Base-by-base conservation (phyloP, 2,797 vertebrate species). In the Malurus splendens region DNA sequence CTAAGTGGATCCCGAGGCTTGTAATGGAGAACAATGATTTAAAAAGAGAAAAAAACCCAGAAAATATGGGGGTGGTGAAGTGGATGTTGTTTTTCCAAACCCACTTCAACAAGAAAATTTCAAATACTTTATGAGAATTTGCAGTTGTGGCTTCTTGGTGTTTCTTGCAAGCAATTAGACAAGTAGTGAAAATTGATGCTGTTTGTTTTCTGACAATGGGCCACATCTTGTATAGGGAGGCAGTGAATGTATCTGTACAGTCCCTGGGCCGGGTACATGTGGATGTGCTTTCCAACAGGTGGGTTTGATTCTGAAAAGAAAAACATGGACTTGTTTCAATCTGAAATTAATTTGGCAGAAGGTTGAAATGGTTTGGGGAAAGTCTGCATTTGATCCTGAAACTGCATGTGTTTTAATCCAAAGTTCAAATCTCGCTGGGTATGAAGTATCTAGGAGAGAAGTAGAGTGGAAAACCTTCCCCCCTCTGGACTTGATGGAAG, bases 281-380 rank as follows among this genome's bases (percentile, higher is more conserved):
- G 6, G 72, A 76, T 70, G 77, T 82, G 87, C 89, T 91, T 90
- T 85, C 67, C 85, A 90, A 89, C 94, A 95, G 90, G 90, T 95
- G 93, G 89, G 85, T 93, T 95, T 82, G 80, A 91, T 93, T 89
- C 80, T 24, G 77, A 47, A 64, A 86, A 73, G 87, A 83, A 90
- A 90, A 93, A 83, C 80, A 56, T 7, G n/a, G 74, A 9, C 65
- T 87, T 64, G 36, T 76, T 94, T 94, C 87, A 71, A 3, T 86
- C 64, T 93, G 92, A 87, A 87, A 82, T 86, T 60, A 51, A 86
- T 94, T 90, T 89, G 92, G 85, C 89, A 20, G 60, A 18, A 50
- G 52, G 19, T 59, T 85, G 86, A 70, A 93, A 61, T 23, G 74
- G 33, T 86, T 93, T 91, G 18, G 60, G 71, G 77, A 57, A 79